Conservation (phyloP, 2,797 vertebrate genomes). For the Hyperoplus lanceolatus region DNA sequence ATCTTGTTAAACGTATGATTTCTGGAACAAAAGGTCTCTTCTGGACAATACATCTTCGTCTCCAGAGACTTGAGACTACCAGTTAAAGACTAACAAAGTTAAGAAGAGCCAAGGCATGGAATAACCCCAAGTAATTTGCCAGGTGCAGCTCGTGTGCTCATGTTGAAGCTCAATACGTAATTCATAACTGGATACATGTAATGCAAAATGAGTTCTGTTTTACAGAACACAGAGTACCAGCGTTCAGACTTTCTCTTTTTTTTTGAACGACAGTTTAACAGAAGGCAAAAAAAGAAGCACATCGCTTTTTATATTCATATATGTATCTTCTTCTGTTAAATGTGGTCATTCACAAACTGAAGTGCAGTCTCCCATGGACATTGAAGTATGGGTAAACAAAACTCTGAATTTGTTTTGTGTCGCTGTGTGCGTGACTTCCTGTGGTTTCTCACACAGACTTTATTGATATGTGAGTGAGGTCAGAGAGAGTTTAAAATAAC, state of each 20-base stretch:
- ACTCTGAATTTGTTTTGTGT: background rate
- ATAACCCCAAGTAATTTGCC: background rate
- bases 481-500: background rate
- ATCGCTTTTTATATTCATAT: background rate
- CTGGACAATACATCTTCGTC: background rate
- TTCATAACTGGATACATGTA: background rate
- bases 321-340: background rate
- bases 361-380: background rate
- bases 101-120: background rate
- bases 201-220: background rate
- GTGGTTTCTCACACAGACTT: background rate
- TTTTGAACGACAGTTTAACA: background rate
- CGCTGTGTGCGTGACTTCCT: background rate
- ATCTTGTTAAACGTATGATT: background rate
- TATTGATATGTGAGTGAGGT: background rate
- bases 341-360: background rate
- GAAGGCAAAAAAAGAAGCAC: background rate
- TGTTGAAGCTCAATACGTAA: background rate
- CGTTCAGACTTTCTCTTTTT: background rate
- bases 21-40: background rate
- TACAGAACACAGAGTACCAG: background rate
- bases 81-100: background rate
- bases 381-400: background rate
- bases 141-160: background rate
- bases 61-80: background rate